Base-by-base conservation (phyloP, 2,113 vertebrate species). In the Ceyx cyanopectus region DNA sequence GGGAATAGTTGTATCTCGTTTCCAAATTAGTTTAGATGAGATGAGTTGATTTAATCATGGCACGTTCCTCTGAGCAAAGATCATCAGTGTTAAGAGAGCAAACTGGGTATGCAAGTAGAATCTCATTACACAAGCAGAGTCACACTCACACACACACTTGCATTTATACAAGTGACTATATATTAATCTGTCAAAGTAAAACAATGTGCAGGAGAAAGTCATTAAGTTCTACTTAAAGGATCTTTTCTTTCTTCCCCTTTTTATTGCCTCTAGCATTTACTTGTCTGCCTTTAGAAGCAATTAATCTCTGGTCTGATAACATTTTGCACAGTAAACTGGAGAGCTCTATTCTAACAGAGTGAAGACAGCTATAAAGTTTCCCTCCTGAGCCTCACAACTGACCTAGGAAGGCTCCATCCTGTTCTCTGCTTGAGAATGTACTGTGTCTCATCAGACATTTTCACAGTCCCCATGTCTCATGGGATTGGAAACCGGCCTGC, bases 111-210 rank as follows among this genome's bases (percentile, higher is more conserved):
- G 40, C 41, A 80, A 96, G 50, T 74, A 73, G 72, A 53, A 15
- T 53, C 51, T 96, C 78, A 84, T 60, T 62, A 40, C 84, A 80
- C 46, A 62, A 7, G 17, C 54, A 50, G 32, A 6, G 12, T 69
- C 62, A 62, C 43, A 63, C 24, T 54, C 58, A 79, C 40, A 74
- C 32, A 40, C 32, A 32, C 18, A 34, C 50, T 56, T 73, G 30
- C 54, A 37, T 85, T 93, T 85, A 41, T 80, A 27, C 15, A 89
- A 82, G 41, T 58, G 78, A 21, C 30, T 74, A 45, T 95, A 92
- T 56, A 96, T 95, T 96, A 93, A 95, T 77, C 85, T 74, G 70
- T 16, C 26, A 72, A 84, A 91, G 67, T 68, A 74, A 82, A 95
- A 89, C 78, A 84, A 72, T 50, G 12, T 57, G 62, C 57, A 89